Percentiles rank a stretch among this genome's conserved stretches.
These are phyloP conservation scores for Trichopoda pennipes DNA, from an alignment of 2,888 invertebrate species.

Conservation along the genomic window DNA sequence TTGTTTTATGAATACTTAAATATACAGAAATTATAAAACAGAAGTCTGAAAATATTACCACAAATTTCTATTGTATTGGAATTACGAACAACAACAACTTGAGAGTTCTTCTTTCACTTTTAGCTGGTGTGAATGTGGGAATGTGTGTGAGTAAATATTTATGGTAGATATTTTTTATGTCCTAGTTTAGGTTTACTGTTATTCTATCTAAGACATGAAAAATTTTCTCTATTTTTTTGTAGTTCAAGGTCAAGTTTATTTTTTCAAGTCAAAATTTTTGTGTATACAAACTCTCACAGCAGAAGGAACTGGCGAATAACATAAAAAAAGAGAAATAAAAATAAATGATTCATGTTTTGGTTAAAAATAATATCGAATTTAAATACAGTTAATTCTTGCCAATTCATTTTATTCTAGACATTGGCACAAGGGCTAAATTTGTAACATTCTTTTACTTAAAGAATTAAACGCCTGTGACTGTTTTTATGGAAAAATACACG, in stretches of 20 bases:
- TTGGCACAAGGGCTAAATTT: too few relatives aligned
- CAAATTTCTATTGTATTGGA: background rate
- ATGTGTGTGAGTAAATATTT: background rate
- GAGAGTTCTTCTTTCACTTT: background rate
- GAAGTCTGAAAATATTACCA: too few relatives aligned
- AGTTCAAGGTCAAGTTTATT: slow-evolving; percentile 43
- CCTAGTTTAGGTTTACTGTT: background rate
- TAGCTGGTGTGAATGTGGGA: background rate
- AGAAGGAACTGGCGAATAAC: background rate
- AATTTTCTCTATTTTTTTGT: background rate
- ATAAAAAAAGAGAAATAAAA: background rate
- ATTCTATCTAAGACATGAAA: background rate
- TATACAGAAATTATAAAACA: background rate
- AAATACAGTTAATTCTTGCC: too few relatives aligned
- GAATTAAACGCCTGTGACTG: too few relatives aligned
- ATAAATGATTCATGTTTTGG: too few relatives aligned
- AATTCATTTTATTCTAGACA: too few relatives aligned
- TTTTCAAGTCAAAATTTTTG: slow-evolving; percentile 3
- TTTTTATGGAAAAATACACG: too few relatives aligned
- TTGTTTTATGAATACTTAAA: background rate
- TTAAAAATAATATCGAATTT: too few relatives aligned
- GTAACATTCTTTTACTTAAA: too few relatives aligned
- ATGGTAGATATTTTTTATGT: background rate
- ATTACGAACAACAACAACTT: background rate
- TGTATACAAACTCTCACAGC: background rate